Percentiles rank a stretch among this genome's conserved stretches.
These are phyloP conservation scores for Lamprologus tigripictilis DNA, from an alignment of 2,113 vertebrate genomes.

Conservation along the genomic window DNA sequence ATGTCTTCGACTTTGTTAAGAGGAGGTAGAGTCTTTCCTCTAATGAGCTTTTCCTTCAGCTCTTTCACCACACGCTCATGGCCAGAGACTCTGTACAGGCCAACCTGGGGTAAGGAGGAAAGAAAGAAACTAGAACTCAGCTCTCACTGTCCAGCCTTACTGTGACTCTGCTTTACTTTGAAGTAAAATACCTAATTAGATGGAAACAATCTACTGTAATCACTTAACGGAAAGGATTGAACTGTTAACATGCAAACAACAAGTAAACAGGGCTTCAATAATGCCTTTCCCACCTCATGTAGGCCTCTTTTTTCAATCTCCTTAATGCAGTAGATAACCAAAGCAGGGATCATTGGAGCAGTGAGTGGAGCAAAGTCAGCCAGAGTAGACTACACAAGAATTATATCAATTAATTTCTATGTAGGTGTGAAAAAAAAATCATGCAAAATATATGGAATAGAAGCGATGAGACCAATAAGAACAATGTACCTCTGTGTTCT, in stretches of 20 bases:
- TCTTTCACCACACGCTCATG: slow-evolving; percentile 83
- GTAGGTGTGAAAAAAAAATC: not conserved
- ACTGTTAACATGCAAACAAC: not conserved
- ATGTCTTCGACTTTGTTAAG: slow-evolving; percentile 88
- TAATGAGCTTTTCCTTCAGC: slow-evolving; percentile 84
- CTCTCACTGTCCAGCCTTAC: not conserved
- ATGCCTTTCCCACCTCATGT: slow-evolving; percentile 72
- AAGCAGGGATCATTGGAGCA: slow-evolving; percentile 82
- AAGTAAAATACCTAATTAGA: not conserved
- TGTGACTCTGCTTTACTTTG: not conserved
- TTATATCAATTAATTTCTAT: not conserved
- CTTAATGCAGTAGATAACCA: slow-evolving; percentile 86
- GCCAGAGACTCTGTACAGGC: slow-evolving; percentile 86
- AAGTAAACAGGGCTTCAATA: not conserved
- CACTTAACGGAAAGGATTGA: not conserved
- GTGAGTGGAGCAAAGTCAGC: slow-evolving; percentile 81
- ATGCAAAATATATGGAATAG: not conserved
- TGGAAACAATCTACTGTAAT: not conserved
- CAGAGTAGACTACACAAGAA: slow-evolving; percentile 72
- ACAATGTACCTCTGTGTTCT: slow-evolving; percentile 70
- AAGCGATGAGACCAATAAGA: not conserved
- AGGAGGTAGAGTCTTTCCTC: slow-evolving; percentile 74
- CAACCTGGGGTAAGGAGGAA: slow-evolving; percentile 65
- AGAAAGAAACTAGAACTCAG: not conserved
- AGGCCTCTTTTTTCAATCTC: slow-evolving; percentile 90